Evolutionary conservation across 2,113 vertebrate species (phyloP), one percentile per base, ranked within the genome.

Genomic region (Rhynchopsitta pachyrhyncha): DNA sequence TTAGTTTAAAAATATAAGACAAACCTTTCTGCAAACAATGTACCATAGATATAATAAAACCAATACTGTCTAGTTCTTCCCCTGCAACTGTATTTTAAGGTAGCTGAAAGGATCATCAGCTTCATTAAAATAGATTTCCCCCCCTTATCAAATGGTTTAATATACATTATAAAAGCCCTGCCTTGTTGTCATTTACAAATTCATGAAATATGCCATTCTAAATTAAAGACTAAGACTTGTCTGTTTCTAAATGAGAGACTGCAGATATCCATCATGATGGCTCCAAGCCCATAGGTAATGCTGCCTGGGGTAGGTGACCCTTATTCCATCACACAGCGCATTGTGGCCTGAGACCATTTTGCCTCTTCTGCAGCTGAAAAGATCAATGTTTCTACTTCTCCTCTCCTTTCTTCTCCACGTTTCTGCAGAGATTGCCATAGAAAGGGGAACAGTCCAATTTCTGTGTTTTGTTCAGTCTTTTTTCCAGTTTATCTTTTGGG

Each of bases 161-260:
- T 95, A 92, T 24, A 95, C 82, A 94, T 94, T 95, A 78, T 35
- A 62, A 91, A 93, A 93, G 93, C 49, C 39, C 57, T 88, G 95
- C 82, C 85, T 95, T 94, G 83, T 59, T 93, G 84, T 75, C 60
- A 91, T 73, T 80, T 92, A n/a, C 70, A 88, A 97, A 96, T 96
- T 95, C 63, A 90, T 83, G 5, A 89, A 86, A 59, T 22, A 93
- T 2, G 31, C 88, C 64, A 55, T 53, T 93, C 79, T 77, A 94
- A 95, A 92, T 81, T 78, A 89, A 95, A 97, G 89, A 83, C 83
- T 94, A 66, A 60, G 42, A 88, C 52, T 88, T 78, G 69, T 23
- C 63, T 93, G 42, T 92, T 97, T 96, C 89, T 95, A 95, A 94
- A 90, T 35, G 53, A 94, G 86, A 87, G 78, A 85, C 68, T 90